Evolutionary conservation across 2,888 invertebrate genomes (phyloP), one percentile per base, ranked within the genome.

Genomic region (Athalia circularis): DNA sequence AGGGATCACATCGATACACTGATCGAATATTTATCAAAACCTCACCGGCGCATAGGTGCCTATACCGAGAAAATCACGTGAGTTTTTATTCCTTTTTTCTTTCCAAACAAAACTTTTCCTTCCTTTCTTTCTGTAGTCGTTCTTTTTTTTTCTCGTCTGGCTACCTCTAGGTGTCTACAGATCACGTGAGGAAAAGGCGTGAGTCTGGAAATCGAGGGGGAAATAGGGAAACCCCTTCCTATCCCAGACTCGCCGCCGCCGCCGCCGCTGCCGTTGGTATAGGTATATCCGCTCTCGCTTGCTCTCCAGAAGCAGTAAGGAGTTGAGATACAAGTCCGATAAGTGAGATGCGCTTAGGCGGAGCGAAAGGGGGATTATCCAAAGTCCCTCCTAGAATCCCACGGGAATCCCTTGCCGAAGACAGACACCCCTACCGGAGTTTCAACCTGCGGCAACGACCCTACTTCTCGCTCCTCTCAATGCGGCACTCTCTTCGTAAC

Each of bases 241-340:
- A n/a, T 15, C 8, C 52, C 68, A 68, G 68, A 54, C 52, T 68
- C 68, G 54, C 68, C 52, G 54, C 52, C 68, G 29, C 59, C 59
- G 57, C 52, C n/a, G 4, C 8, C 43, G n/a, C n/a, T n/a, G n/a
- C n/a, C n/a, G n/a, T n/a, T n/a, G n/a, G n/a, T n/a, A n/a, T n/a
- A n/a, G 43, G 4, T n/a, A 8, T 45, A 43, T 9, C 8, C 7
- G 13, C 64, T 45, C 61, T 13, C 13, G 13, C n/a, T 61, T 13
- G 61, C 61, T 61, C 11, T n/a, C 11, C 13, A 61, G 61, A 61
- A n/a, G 59, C 79, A 80, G 29, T 29, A 83, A 84, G 83, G 80
- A 82, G 83, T 81, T 81, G 83, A 86, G 85, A 87, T 87, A 86
- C 86, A 84, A 84, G 85, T 81, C 82, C 86, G 86, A 86, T 86